These are phyloP conservation scores for Drosophila rhopaloa DNA, from an alignment of 1,140 invertebrate genomes.

Conservation along the genomic window DNA sequence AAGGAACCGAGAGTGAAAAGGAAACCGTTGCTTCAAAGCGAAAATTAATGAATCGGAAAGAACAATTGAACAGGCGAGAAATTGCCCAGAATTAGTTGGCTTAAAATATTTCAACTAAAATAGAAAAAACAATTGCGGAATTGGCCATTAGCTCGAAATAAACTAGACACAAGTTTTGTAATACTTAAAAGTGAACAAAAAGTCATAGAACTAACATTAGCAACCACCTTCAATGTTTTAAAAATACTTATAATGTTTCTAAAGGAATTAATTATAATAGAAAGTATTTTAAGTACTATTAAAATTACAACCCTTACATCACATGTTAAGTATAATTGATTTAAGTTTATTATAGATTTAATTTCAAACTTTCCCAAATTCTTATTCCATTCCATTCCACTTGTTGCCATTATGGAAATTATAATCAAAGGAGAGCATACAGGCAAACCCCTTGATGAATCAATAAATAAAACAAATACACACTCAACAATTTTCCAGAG, in stretches of 20 bases:
- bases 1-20: constrained; percentile 46
- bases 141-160: constrained; percentile 6
- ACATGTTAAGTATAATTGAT: too few relatives aligned
- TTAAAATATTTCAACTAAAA: constrained; percentile 32
- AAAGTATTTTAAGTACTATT: too few relatives aligned
- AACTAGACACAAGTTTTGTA: constrained; percentile 8
- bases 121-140: constrained; percentile 5
- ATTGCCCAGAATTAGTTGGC: constrained; percentile 30
- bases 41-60: constrained; percentile 45
- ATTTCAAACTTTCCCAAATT: too few relatives aligned
- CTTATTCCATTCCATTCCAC: constrained; percentile 6
- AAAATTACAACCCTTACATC: too few relatives aligned
- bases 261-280: too few relatives aligned
- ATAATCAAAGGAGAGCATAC: constrained; percentile 35
- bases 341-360: too few relatives aligned
- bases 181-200: background rate
- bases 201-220: background rate
- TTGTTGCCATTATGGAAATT: constrained; percentile 50
- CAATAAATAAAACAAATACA: constrained; percentile 53
- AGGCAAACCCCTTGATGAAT: constrained; percentile 27
- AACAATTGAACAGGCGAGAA: constrained; percentile 33
- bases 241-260: too few relatives aligned
- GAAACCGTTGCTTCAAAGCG: constrained; percentile 46
- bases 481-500: constrained; percentile 21
- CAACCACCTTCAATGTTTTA: background rate